Base-by-base conservation (phyloP, 35 echinoderm and acorn worm genomes). In the Diadema setosum region DNA sequence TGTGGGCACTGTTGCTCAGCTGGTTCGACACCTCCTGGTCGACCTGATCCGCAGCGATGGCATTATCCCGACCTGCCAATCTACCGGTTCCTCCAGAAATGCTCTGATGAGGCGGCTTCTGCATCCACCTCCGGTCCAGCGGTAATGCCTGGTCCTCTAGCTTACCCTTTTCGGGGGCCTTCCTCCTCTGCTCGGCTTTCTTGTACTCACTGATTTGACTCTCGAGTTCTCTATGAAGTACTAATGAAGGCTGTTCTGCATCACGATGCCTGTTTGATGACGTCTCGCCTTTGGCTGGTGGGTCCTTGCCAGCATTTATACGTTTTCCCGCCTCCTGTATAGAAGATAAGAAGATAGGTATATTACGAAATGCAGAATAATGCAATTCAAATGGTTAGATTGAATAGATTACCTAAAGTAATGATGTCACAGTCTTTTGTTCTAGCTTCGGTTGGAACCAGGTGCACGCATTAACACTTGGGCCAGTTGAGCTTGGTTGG, bases 1-100 rank as follows among this genome's bases (percentile, higher is more conserved):
- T 37, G 32, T 84, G 82, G 32, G 82, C 58, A 37, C 34, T 84
- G 21, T 40, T 84, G 25, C 34, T 55, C 15, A 58, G 55, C 33
- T 40, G 82, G 50, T 63, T 57, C 12, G 82, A 58, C 82, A 57
- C 50, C 33, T 63, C 50, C 32, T 84, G 82, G 43, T 84, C 58
- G 16, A 45, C 5, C 32, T 31, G 50, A 14, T 60, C 82, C 30
- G 36, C 37, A 16, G 18, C 32, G 2, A 60, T 12, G 33, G 32
- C 49, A 29, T 57, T 6, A n/a, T 3, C 56, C 49, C n/a, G n/a
- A n/a, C n/a, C n/a, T n/a, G n/a, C n/a, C n/a, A n/a, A n/a, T n/a
- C n/a, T n/a, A n/a, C n/a, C n/a, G n/a, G n/a, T n/a, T n/a, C n/a
- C n/a, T n/a, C n/a, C n/a, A n/a, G n/a, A n/a, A n/a, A n/a, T 31